A percentile compares a stretch with the other conserved stretches of the same genome.
These are phyloP conservation scores for Cyprinodon diabolis DNA, from an alignment of 2,797 vertebrate genomes.

Conservation along the genomic window DNA sequence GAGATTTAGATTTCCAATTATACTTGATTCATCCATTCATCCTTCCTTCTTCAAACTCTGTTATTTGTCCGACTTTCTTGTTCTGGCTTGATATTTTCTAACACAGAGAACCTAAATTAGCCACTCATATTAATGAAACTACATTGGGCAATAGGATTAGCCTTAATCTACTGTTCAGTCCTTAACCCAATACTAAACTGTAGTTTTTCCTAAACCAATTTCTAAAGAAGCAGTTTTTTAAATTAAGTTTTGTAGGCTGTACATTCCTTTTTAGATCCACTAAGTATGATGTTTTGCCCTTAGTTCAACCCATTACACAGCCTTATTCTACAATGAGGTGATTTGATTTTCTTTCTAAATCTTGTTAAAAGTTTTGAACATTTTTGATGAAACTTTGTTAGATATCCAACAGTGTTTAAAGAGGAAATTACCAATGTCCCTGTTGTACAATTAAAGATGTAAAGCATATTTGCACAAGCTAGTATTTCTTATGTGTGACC, in stretches of 20 bases:
- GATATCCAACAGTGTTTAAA: not conserved
- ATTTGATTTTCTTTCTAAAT: not conserved
- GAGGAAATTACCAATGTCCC: not conserved
- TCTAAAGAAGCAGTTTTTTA: not conserved
- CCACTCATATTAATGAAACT: not conserved
- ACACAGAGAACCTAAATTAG: not conserved
- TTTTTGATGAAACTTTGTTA: not conserved
- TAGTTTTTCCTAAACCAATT: not conserved
- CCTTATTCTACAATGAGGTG: not conserved
- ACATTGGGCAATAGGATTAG: not conserved
- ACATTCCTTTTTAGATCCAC: not conserved
- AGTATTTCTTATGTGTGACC: not conserved
- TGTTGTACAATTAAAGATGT: not conserved
- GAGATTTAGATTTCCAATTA: not conserved
- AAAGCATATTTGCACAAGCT: not conserved
- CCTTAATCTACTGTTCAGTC: not conserved
- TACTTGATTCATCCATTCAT: not conserved
- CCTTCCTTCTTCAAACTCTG: not conserved
- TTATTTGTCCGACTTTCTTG: not conserved
- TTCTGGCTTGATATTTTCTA: not conserved
- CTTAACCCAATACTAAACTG: not conserved
- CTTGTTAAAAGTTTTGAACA: conserved; percentile 3
- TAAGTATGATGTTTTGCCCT: not conserved
- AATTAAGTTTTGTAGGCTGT: not conserved
- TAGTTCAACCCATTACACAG: not conserved